These are phyloP conservation scores for Epizoanthus fatuus DNA, from an alignment of 92 coral and sea anemone genomes.

Conservation along the genomic window DNA sequence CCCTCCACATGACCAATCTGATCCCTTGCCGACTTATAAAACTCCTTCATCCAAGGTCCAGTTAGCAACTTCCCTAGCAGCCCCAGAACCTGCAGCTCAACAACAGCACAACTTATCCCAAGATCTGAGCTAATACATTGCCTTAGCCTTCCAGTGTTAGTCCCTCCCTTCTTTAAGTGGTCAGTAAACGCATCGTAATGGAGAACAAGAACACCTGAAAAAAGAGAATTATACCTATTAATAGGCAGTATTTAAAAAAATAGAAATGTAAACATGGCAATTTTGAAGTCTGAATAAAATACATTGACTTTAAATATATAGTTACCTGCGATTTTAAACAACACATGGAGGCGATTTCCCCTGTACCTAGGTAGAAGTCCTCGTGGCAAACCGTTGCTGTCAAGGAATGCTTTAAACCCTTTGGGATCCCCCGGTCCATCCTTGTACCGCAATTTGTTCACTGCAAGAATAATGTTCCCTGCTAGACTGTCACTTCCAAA, in stretches of 20 bases:
- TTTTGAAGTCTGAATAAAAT: no score
- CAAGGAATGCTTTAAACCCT: conserved; percentile 9
- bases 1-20: conserved; percentile 2
- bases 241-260: no score
- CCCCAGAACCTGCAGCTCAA: conserved; percentile 8
- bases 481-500: not conserved
- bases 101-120: not conserved
- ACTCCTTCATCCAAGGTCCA: no score
- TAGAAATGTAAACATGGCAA: no score
- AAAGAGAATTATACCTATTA: no score
- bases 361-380: conserved; percentile 10
- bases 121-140: not conserved
- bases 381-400: conserved; percentile 11
- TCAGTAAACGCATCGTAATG: no score
- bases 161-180: not conserved
- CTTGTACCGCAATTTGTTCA: not conserved
- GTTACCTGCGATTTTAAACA: not conserved
- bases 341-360: conserved; percentile 17
- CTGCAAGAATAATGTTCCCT: not conserved
- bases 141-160: not conserved
- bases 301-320: no score
- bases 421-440: conserved; percentile 16
- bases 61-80: no score
- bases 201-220: no score
- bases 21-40: not conserved